Evolutionary conservation across 2,113 vertebrate genomes (phyloP).

Genomic region (Xyrauchen texanus): DNA sequence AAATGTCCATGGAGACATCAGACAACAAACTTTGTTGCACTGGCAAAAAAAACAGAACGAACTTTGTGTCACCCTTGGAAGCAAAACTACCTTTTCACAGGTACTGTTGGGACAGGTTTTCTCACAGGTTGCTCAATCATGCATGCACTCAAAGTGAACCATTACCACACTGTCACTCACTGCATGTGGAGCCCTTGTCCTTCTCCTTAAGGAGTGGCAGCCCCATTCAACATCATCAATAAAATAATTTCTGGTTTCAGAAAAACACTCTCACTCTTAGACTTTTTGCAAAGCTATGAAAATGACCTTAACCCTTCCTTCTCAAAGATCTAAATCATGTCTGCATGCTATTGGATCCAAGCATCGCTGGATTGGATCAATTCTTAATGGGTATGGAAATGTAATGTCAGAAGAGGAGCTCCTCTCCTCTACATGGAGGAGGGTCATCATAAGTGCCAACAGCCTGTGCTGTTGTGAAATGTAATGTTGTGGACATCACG

Average conservation of each 20-base stretch:
- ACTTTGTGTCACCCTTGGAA: conserved; percentile 37
- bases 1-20: conserved; percentile 2
- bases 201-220: conserved; percentile 20
- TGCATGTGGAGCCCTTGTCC: conserved; percentile 24
- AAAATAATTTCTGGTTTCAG: conserved; percentile 26
- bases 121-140: conserved; percentile 49
- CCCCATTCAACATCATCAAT: conserved; percentile 40
- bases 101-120: conserved; percentile 61
- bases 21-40: conserved; percentile 21
- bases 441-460: conserved; percentile 9
- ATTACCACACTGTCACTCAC: conserved; percentile 46
- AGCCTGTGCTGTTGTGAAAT: conserved; percentile 31
- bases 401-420: conserved; percentile 53
- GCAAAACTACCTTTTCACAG: conserved; percentile 48
- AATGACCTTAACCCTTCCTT: conserved; percentile 1
- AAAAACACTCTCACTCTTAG: not conserved
- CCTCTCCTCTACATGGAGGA: not conserved
- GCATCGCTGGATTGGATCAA: conserved; percentile 69
- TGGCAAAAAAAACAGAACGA: conserved; percentile 4
- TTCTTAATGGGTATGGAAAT: conserved; percentile 69
- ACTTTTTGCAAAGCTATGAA: not conserved
- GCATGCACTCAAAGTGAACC: conserved; percentile 37
- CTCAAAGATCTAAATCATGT: conserved; percentile 26
- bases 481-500: not conserved
- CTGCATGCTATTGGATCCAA: conserved; percentile 45